Evolutionary conservation across 2,888 invertebrate genomes (phyloP).

Genomic region (Orchestes rusci): DNA sequence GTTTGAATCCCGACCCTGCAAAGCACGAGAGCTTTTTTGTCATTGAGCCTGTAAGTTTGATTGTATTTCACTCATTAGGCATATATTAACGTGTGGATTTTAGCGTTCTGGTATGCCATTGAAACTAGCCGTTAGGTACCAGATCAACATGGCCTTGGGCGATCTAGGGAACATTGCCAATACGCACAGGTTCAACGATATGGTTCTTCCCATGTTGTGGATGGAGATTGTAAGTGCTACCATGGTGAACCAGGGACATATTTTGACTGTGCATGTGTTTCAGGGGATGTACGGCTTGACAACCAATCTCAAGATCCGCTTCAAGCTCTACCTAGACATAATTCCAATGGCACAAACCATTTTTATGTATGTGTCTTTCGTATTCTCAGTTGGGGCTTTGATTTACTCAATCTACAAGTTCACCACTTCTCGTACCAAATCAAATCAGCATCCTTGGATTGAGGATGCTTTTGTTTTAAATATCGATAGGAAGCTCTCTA

Average conservation of each 20-base stretch:
- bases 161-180: slow-evolving; percentile 60
- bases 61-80: no score
- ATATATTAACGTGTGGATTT: slow-evolving; percentile 2
- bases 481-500: slow-evolving; percentile 35
- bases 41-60: slow-evolving; percentile 64
- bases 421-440: slow-evolving; percentile 22
- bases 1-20: slow-evolving; percentile 53
- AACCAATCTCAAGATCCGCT: slow-evolving; percentile 53
- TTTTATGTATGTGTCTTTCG: slow-evolving; percentile 49
- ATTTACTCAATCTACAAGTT: slow-evolving; percentile 45
- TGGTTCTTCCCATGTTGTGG: slow-evolving; percentile 77
- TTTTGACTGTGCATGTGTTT: slow-evolving; percentile 31
- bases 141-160: slow-evolving; percentile 79
- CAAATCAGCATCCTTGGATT: slow-evolving; percentile 32
- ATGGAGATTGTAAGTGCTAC: slow-evolving; percentile 78
- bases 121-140: slow-evolving; percentile 70
- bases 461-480: slow-evolving; percentile 34
- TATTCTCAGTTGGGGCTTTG: slow-evolving; percentile 48
- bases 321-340: slow-evolving; percentile 66
- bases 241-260: no score
- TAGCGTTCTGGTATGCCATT: slow-evolving; percentile 68
- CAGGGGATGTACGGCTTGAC: slow-evolving; percentile 68
- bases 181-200: slow-evolving; percentile 59
- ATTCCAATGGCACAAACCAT: slow-evolving; percentile 56
- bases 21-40: slow-evolving; percentile 64